phyloP scores from a whole-genome alignment of 1,140 invertebrate genomes.

The Epicauta chinensis region DNA sequence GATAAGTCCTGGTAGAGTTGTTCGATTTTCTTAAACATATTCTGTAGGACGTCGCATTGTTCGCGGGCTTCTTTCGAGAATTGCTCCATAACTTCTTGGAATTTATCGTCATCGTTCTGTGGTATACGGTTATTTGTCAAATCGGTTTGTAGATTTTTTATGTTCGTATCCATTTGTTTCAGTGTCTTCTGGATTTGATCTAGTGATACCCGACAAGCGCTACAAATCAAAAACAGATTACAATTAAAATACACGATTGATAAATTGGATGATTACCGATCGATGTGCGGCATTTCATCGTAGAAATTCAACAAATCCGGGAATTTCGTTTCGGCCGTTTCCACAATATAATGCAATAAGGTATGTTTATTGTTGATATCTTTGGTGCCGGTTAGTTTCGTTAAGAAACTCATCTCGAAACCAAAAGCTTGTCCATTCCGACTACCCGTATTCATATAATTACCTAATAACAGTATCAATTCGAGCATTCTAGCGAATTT shows the following conservation, averaged over 20 bases:
- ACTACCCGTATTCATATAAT: conserved; percentile 93
- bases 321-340: conserved; percentile 82
- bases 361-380: conserved; percentile 90
- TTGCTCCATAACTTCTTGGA: conserved; percentile 72
- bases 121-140: conserved; percentile 71
- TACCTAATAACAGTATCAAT: conserved; percentile 84
- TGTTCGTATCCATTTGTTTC: conserved; percentile 77
- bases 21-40: conserved; percentile 94
- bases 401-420: conserved; percentile 94
- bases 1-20: conserved; percentile 74
- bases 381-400: conserved; percentile 92
- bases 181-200: conserved; percentile 81
- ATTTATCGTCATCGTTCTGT: conserved; percentile 74
- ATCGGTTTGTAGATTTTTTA: conserved; percentile 83
- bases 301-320: conserved; percentile 76
- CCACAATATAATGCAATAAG: conserved; percentile 86
- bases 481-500: conserved; percentile 89
- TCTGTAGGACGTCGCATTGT: conserved; percentile 80
- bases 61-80: conserved; percentile 76
- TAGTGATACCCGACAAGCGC: conserved; percentile 75
- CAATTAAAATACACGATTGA: neutral
- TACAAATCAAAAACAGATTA: conserved; percentile 30
- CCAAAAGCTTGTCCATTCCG: conserved; percentile 90
- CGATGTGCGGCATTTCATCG: conserved; percentile 83
- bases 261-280: conserved; percentile 45